Base-by-base conservation (phyloP, 2,888 invertebrate genomes). In the Nipponacmea schrenckii region DNA sequence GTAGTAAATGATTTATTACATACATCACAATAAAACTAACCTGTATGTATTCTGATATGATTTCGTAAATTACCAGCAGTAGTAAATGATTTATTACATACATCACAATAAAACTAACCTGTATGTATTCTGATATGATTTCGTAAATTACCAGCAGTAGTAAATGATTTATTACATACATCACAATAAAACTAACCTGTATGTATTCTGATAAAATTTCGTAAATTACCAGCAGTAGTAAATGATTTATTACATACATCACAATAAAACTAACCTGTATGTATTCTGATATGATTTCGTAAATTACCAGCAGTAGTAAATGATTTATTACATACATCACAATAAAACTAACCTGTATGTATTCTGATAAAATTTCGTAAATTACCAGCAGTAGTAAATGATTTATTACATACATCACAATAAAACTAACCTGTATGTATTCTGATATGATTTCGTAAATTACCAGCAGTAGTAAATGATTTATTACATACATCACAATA, bases 301-400 rank as follows among this genome's bases (percentile, higher is more conserved):
- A 85, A 77, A 46, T 83, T 80, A 31, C 85, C 85, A 10, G 80
- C 76, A n/a, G 85, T 85, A 44, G 81, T 80, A 74, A 86, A 86
- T 17, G 79, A 69, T 67, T 83, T 78, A 24, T 71, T 74, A 77
- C 82, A 82, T 48, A 76, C 77, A n/a, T 8, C 7, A 39, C 3
- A 39, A 39, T 39, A 10, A 39, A 39, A 39, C 39, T 8, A 39
- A 69, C 83, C 83, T 20, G 79, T 81, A 74, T 85, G 86, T 62
- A 80, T 80, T 24, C 83, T 70, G 50, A 74, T 70, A 68, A 86
- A 85, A 27, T 83, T 84, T 26, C 79, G 75, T n/a, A 85, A 77
- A 46, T 83, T 80, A 31, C 85, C 85, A 10, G 80, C 76, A n/a
- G 85, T 85, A 44, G 81, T 80, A 74, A 86, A 86, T 17, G 79